Conservation (phyloP, 2,113 vertebrate genomes). For the Elaphurus davidianus region DNA sequence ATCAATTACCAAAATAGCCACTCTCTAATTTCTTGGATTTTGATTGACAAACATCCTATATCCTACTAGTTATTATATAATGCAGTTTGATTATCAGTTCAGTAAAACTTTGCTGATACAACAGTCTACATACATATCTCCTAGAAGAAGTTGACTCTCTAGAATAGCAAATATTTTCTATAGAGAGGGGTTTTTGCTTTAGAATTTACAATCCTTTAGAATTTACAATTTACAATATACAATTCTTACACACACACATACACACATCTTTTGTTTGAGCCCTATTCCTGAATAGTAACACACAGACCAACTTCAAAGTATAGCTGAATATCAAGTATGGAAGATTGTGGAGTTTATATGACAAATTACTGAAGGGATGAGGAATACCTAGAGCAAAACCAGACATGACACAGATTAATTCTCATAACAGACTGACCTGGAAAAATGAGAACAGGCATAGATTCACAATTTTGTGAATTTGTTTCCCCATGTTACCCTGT, state of each 20-base stretch:
- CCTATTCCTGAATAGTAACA: background rate
- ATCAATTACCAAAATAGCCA: background rate
- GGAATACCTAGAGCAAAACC: constrained; percentile 1
- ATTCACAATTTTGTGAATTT: background rate
- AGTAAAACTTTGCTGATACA: background rate
- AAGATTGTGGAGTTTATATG: background rate
- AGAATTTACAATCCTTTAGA: background rate
- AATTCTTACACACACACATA: background rate
- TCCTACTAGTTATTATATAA: background rate
- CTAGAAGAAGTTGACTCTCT: background rate
- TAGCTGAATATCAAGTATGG: background rate
- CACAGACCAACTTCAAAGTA: background rate
- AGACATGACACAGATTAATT: background rate
- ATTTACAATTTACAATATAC: background rate
- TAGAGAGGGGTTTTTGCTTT: background rate
- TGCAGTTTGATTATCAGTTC: background rate
- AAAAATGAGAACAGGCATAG: constrained; percentile 21
- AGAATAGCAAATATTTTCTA: background rate
- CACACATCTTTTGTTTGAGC: background rate
- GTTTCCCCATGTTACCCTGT: background rate
- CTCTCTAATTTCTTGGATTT: background rate
- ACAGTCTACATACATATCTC: background rate
- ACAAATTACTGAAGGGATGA: background rate
- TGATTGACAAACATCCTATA: background rate
- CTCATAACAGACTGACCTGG: background rate